Evolutionary conservation across 2,797 vertebrate genomes (phyloP).

Genomic region (Tragelaphus oryx): DNA sequence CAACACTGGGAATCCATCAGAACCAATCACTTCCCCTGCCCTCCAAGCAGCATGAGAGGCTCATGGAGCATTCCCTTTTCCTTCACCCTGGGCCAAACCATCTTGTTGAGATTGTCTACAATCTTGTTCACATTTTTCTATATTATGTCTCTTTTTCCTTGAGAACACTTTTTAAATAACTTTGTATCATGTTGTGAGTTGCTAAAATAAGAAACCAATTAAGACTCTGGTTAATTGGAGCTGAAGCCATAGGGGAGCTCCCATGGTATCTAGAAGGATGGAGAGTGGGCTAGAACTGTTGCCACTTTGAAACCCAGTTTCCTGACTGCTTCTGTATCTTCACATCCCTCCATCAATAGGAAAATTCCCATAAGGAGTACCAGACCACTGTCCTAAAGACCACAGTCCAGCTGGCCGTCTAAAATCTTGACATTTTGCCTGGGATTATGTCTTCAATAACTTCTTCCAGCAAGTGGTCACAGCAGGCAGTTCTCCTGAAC

Average conservation of each 20-base stretch:
- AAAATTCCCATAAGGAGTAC: not conserved
- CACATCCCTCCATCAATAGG: fast-evolving
- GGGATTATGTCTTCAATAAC: not conserved
- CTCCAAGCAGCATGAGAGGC: not conserved
- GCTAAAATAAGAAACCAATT: no score
- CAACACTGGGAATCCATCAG: not conserved
- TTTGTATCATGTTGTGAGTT: not conserved
- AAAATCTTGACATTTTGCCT: not conserved
- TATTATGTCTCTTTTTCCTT: not conserved
- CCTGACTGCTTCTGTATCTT: not conserved
- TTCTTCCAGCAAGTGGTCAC: not conserved
- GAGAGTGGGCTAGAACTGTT: fast-evolving
- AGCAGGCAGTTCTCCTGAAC: not conserved
- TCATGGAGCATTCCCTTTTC: not conserved
- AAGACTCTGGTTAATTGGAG: not conserved
- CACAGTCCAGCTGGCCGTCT: not conserved
- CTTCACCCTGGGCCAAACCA: no score
- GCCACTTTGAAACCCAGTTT: not conserved
- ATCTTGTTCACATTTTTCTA: not conserved
- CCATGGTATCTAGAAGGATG: not conserved
- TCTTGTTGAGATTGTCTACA: not conserved
- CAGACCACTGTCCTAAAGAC: not conserved
- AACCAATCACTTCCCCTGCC: no score
- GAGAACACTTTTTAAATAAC: not conserved
- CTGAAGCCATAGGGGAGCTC: no score